Evolutionary conservation across 2,888 invertebrate species (phyloP), one percentile per base, ranked within the genome.

Genomic region (Camptogramma bilineatum): DNA sequence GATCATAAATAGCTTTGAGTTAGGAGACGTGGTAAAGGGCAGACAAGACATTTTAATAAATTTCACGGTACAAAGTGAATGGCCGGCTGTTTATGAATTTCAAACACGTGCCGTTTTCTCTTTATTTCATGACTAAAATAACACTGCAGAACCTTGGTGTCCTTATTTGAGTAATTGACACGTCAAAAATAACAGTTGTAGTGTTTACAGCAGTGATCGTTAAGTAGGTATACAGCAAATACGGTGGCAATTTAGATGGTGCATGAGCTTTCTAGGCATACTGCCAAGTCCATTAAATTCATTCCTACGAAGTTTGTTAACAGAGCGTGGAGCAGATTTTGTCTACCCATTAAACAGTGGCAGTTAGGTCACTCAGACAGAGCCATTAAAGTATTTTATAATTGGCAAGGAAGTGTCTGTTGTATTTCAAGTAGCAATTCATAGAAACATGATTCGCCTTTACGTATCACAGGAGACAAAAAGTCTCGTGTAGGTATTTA

Each of bases 271-370:
- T 77, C 69, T 80, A 71, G 82, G 80, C 77, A 54, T 52, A 42
- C 10, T 77, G 82, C 82, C 82, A 82, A 82, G 68, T 75, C 72
- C 73, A 73, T 75, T 74, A 74, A 74, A 73, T 75, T 54, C 72
- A 71, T 76, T 76, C 72, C 66, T 67, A 56, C 57, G 58, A 73
- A 74, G 67, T 74, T 62, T 67, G 71, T 68, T 69, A 74, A 64
- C 64, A 65, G 62, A 59, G 52, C 57, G 62, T 47, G 24, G 18
- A 47, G 62, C 63, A 28, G 54, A 63, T 55, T 64, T 66, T 57
- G 68, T 62, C 60, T 64, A 47, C 52, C 48, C 21, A 28, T 61
- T 64, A 52, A 52, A 46, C 16, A 50, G 66, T 62, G 47, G 34
- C 55, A 52, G 52, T 62, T 57, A 39, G 19, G 34, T 47, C 34